These are phyloP conservation scores for Cristatella mucedo DNA, from an alignment of 2,888 invertebrate species.

Conservation along the genomic window DNA sequence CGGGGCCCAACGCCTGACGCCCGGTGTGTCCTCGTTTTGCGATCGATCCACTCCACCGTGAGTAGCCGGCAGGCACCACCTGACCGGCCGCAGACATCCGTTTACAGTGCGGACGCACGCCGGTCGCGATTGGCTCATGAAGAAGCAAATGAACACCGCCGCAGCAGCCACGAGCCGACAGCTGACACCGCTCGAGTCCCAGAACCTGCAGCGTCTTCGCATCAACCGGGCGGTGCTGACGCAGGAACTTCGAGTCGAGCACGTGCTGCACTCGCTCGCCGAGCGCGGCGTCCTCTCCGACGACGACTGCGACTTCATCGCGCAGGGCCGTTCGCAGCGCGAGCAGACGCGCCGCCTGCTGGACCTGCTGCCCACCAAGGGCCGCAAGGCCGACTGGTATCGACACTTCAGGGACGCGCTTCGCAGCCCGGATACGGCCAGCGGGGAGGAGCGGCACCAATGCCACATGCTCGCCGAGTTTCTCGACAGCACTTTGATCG, in stretches of 20 bases:
- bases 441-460: constrained; percentile 17
- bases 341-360: constrained; percentile 21
- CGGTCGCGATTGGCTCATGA: too few relatives aligned
- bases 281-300: constrained; percentile 18
- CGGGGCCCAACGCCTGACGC: too few relatives aligned
- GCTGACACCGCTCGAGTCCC: constrained; percentile 15
- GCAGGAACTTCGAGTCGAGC: constrained; percentile 26
- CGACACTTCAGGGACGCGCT: constrained; percentile 22
- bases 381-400: constrained; percentile 26
- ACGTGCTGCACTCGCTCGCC: constrained; percentile 18
- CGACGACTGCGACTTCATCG: constrained; percentile 19
- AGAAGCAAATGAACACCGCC: too few relatives aligned
- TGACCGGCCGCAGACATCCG: too few relatives aligned
- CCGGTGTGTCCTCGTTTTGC: too few relatives aligned
- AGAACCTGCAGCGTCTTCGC: constrained; percentile 26
- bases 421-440: constrained; percentile 19
- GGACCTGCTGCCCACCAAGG: constrained; percentile 24
- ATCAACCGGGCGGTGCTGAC: constrained; percentile 28
- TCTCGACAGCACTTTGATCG: constrained; percentile 30
- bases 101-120: too few relatives aligned
- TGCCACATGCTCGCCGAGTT: constrained; percentile 27
- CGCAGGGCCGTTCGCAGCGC: constrained; percentile 19
- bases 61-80: too few relatives aligned
- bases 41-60: too few relatives aligned
- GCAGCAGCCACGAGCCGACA: too few relatives aligned